Base-by-base conservation (phyloP, 1,140 invertebrate genomes). In the Drosophila pectinifera region DNA sequence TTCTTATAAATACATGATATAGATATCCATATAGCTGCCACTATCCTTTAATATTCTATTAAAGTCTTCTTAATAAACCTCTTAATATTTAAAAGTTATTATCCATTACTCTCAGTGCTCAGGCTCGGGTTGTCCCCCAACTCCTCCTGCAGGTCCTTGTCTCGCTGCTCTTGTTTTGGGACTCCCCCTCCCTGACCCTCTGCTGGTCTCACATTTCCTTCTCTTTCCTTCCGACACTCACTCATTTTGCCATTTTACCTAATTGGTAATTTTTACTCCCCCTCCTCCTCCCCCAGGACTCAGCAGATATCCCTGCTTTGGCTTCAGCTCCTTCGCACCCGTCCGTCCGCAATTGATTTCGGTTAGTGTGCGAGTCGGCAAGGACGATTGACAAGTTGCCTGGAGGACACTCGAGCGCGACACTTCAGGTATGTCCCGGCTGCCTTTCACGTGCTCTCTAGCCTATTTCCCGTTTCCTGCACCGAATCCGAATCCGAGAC, bases 201-300 rank as follows among this genome's bases (percentile, higher is more conserved):
- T 20, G 18, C 34, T 34, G 34, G 31, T 64, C 58, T 64, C 59
- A 26, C 42, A 38, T 46, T 64, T 48, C 58, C 22, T 14, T 13
- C 34, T 24, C 56, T 41, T 46, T 59, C 61, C 14, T 53, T 18
- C 42, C 62, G 45, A 63, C 63, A 77, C 83, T 88, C 75, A 88
- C 72, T 82, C 79, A 88, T 88, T 83, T 88, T 89, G 76, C 84
- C 79, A 88, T 89, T 88, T 70, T 77, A 83, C 77, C 79, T 89
- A 83, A 89, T 88, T 88, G 80, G 84, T 88, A 89, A 88, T 88
- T 88, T 83, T 77, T 73, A 64, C 56, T 64, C 61, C 75, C 36
- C 43, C 65, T 41, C 61, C 75, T 39, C 43, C 65, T 41, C 14
- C 31, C 18, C n/a, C 39, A 16, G 14, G 34, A 18, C 20, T 46